phyloP scores from a whole-genome alignment of 2,888 invertebrate genomes.

The Silvanus unidentatus region DNA sequence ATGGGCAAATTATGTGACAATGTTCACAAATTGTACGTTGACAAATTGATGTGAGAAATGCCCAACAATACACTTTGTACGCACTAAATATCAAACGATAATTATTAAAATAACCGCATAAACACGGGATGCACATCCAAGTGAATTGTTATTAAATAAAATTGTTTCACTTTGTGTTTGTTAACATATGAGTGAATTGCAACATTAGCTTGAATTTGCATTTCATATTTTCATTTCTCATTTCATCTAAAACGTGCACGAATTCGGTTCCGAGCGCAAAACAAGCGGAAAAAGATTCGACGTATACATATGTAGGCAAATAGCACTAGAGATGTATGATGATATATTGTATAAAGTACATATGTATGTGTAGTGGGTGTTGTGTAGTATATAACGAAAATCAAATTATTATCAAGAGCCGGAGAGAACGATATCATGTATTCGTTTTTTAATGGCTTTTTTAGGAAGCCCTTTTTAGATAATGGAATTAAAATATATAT shows the following conservation, averaged over 20 bases:
- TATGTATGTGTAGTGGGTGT: conserved; percentile 13
- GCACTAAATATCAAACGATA: too few relatives aligned
- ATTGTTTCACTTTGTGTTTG: conserved; percentile 3
- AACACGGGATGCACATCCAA: too few relatives aligned
- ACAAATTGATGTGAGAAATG: too few relatives aligned
- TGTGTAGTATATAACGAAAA: conserved; percentile 16
- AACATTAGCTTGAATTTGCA: conserved; percentile 28
- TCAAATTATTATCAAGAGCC: conserved; percentile 17
- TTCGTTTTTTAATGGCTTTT: too few relatives aligned
- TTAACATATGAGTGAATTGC: conserved; percentile 21
- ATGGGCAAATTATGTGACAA: too few relatives aligned
- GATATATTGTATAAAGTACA: conserved; percentile 25
- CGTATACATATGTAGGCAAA: conserved; percentile 23
- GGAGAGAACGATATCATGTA: not conserved
- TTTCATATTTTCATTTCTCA: conserved; percentile 26
- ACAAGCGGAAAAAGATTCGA: conserved; percentile 28
- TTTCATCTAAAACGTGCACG: conserved; percentile 16
- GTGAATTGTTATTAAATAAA: not conserved
- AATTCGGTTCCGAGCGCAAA: conserved; percentile 20
- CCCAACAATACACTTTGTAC: too few relatives aligned
- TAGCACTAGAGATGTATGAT: conserved; percentile 14
- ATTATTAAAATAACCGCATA: too few relatives aligned
- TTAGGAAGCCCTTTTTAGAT: too few relatives aligned
- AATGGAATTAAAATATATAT: too few relatives aligned
- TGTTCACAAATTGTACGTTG: too few relatives aligned